phyloP scores from a whole-genome alignment of 37 sponge, comb jelly and placozoan genomes.

The Beroe forskalii region DNA sequence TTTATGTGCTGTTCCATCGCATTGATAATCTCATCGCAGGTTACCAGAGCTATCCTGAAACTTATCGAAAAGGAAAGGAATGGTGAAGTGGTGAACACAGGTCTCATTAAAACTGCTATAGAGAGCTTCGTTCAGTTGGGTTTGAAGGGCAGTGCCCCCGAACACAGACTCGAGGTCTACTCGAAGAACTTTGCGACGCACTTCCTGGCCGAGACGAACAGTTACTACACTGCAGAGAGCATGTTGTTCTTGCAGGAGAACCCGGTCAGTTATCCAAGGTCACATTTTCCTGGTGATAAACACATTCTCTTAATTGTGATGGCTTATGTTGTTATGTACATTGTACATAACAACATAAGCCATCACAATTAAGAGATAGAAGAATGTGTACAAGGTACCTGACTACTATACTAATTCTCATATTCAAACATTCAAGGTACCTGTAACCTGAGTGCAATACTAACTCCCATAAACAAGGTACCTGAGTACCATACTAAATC shows the following conservation, averaged over 20 bases:
- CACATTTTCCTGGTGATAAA: neutral
- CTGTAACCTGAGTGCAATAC: no score
- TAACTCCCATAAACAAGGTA: no score
- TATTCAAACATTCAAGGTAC: no score
- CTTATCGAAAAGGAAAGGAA: constrained; percentile 90
- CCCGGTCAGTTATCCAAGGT: constrained; percentile 72
- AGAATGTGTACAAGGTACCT: no score
- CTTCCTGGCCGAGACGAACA: constrained; percentile 86
- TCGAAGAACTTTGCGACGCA: constrained; percentile 77
- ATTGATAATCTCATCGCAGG: constrained; percentile 67
- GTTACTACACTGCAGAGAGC: constrained; percentile 87
- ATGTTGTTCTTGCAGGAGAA: constrained; percentile 82
- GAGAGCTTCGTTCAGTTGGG: constrained; percentile 85
- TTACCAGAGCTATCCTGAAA: constrained; percentile 83
- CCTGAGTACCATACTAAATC: no score
- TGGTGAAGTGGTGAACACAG: constrained; percentile 94
- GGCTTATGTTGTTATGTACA: neutral
- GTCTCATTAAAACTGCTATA: constrained; percentile 88
- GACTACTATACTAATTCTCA: no score
- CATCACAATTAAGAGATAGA: neutral
- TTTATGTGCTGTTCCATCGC: no score
- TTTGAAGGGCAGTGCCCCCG: constrained; percentile 52
- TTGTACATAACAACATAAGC: neutral
- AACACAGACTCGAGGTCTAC: constrained; percentile 71
- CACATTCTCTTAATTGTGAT: neutral